Base-by-base conservation (phyloP, 2,888 invertebrate genomes). In the Tachystola acroxantha region DNA sequence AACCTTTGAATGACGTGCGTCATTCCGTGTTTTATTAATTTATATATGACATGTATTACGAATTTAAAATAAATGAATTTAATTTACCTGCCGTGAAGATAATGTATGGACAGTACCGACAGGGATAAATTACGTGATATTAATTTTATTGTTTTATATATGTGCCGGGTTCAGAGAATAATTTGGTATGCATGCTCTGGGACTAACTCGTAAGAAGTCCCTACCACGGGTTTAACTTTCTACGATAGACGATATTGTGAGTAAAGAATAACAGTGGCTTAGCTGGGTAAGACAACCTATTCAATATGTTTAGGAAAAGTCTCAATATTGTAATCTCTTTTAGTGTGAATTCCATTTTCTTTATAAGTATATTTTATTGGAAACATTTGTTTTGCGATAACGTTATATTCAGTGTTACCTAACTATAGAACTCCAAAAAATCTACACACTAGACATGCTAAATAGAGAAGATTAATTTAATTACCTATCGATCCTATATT, bases 401-500 rank as follows among this genome's bases (percentile, higher is more conserved):
- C 53, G 57, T 64, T 68, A 68, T 74, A 64, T 64, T 62, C 72
- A 72, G 70, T 61, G 7, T 16, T 16, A 16, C 61, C 45, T 51
- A 45, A 64, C 72, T 74, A 77, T 63, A 49, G 50, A 75, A 80
- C 79, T 61, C 50, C 53, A 74, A 78, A 73, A 78, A 73, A 78
- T 54, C 27, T 75, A 75, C 58, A 59, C 32, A 34, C n/a, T 34
- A 39, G 24, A 43, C 68, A 72, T 70, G 63, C 76, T 75, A 72
- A 46, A 50, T 63, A 66, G 24, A 68, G 58, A 59, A 62, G 63
- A 45, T 40, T 49, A 49, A 50, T 55, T 45, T n/a, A n/a, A n/a
- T n/a, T n/a, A n/a, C n/a, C n/a, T n/a, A n/a, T n/a, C n/a, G n/a
- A n/a, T n/a, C n/a, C n/a, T n/a, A n/a, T n/a, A n/a, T n/a, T n/a